These are phyloP conservation scores for Bombus confusus DNA, from an alignment of 1,140 invertebrate genomes.

Conservation along the genomic window DNA sequence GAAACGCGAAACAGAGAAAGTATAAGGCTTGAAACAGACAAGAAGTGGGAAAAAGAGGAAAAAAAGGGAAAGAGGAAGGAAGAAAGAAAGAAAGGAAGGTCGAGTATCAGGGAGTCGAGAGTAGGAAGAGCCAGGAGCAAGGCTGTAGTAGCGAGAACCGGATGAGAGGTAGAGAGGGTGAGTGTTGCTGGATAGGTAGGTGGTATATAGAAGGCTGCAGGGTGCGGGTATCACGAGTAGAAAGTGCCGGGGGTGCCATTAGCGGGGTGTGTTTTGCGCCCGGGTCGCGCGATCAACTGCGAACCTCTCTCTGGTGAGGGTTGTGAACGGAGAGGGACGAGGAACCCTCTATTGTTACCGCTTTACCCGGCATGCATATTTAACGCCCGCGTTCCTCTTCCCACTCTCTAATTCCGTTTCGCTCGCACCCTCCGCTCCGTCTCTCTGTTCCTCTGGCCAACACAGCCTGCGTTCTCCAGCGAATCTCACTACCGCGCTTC, in stretches of 20 bases:
- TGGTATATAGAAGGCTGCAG: constrained; percentile 31
- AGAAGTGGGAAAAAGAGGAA: neutral
- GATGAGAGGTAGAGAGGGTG: constrained; percentile 34
- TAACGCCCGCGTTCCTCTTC: constrained; percentile 65
- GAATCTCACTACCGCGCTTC: neutral
- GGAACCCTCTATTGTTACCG: constrained; percentile 71
- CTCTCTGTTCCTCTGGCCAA: constrained; percentile 13
- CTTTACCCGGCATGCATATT: constrained; percentile 76
- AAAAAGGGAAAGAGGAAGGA: neutral
- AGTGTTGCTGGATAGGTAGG: constrained; percentile 33
- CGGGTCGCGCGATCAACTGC: constrained; percentile 73
- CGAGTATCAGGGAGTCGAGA: constrained; percentile 24
- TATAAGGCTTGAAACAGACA: neutral
- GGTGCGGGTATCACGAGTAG: constrained; percentile 62
- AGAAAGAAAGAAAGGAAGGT: neutral
- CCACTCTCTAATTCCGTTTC: neutral
- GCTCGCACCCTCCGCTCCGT: neutral
- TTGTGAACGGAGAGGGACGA: constrained; percentile 32
- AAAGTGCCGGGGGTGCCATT: constrained; percentile 71
- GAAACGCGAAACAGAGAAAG: constrained; percentile 4
- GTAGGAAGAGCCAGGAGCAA: constrained; percentile 30
- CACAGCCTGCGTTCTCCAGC: neutral
- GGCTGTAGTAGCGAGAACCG: constrained; percentile 39
- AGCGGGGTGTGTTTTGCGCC: constrained; percentile 74
- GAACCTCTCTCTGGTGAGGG: constrained; percentile 46